Evolutionary conservation across 2,113 vertebrate species (phyloP).

Genomic region (Vimba vimba): DNA sequence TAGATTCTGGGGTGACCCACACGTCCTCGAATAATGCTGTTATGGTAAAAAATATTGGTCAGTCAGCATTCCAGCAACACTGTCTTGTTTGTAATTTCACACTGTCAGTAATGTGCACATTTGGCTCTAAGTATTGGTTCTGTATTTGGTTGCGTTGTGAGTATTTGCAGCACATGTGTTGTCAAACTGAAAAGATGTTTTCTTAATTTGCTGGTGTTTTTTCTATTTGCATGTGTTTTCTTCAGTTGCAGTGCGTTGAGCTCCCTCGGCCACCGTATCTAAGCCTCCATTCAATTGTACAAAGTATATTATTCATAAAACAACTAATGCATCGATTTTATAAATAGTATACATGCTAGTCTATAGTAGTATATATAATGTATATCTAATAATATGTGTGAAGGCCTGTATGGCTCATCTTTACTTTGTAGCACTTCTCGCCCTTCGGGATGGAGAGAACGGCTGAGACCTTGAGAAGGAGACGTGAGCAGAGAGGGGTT

Average conservation of each 20-base stretch:
- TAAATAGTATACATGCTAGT: not conserved
- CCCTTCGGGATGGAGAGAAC: slow-evolving; percentile 62
- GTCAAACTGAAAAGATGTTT: no score
- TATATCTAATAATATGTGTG: not conserved
- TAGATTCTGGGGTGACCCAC: slow-evolving; percentile 58
- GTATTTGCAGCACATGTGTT: no score
- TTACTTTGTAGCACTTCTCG: slow-evolving; percentile 70
- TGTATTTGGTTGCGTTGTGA: no score
- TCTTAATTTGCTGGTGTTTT: no score
- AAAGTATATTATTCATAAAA: not conserved
- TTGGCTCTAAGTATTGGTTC: not conserved
- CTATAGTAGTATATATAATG: not conserved
- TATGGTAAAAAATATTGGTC: slow-evolving; percentile 20
- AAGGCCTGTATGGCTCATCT: not conserved
- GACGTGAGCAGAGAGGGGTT: slow-evolving; percentile 76
- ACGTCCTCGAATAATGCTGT: slow-evolving; percentile 74
- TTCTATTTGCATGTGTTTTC: no score
- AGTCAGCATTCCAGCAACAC: not conserved
- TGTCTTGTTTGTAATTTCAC: slow-evolving; percentile 31
- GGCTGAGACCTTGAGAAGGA: slow-evolving; percentile 62
- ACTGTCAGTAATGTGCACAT: not conserved
- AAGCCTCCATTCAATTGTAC: not conserved
- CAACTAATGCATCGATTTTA: not conserved
- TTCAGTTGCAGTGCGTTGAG: no score
- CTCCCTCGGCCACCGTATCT: no score